These are phyloP conservation scores for Corynorhinus townsendii DNA, from an alignment of 2,113 vertebrate species.

Conservation along the genomic window DNA sequence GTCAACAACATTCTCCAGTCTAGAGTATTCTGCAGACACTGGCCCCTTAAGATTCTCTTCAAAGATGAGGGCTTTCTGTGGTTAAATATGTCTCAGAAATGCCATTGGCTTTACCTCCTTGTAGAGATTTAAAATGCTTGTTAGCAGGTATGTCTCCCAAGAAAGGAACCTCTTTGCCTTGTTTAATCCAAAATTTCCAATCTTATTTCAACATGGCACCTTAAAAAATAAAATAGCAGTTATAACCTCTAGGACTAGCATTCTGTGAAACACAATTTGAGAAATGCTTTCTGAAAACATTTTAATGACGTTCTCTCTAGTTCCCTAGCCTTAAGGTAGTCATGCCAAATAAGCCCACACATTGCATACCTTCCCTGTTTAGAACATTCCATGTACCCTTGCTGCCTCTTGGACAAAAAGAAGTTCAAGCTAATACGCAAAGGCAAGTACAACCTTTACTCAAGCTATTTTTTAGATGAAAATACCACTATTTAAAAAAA, in stretches of 20 bases:
- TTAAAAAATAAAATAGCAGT: neutral
- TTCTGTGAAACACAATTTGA: conserved; percentile 9
- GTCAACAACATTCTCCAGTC: neutral
- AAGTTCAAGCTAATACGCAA: neutral
- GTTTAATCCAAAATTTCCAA: neutral
- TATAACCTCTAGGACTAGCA: neutral
- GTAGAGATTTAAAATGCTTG: neutral
- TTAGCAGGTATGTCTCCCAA: neutral
- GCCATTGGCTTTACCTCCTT: neutral
- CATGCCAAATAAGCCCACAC: neutral
- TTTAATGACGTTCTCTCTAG: neutral
- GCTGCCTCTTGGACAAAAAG: neutral
- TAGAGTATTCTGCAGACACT: neutral
- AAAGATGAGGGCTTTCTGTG: neutral
- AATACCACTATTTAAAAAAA: neutral
- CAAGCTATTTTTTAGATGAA: neutral
- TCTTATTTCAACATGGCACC: neutral
- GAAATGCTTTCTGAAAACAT: neutral
- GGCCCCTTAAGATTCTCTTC: neutral
- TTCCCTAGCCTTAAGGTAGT: neutral
- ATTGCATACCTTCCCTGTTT: neutral
- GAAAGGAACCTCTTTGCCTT: neutral
- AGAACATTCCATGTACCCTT: neutral
- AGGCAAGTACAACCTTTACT: neutral
- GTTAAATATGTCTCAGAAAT: neutral